Conservation (phyloP, 1,140 invertebrate species). For the Drosophila watanabei region DNA sequence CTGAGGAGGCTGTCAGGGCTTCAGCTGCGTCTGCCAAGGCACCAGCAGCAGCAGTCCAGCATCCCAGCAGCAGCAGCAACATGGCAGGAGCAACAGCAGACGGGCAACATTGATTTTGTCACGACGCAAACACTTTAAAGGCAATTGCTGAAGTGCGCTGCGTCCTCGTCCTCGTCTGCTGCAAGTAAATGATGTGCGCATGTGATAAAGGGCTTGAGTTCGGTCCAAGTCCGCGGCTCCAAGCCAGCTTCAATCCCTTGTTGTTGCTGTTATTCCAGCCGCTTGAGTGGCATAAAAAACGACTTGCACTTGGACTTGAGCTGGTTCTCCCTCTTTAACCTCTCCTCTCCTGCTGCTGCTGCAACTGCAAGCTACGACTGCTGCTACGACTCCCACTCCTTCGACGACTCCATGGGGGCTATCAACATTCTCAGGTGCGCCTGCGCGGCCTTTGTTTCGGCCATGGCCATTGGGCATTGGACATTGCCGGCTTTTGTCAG, state of each 20-base stretch:
- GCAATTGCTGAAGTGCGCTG: constrained; percentile 81
- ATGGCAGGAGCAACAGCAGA: constrained; percentile 55
- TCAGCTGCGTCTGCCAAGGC: constrained; percentile 32
- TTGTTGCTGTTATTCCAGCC: constrained; percentile 52
- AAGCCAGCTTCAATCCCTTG: constrained; percentile 28
- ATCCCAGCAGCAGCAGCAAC: constrained; percentile 19
- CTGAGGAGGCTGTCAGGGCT: constrained; percentile 69
- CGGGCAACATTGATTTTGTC: constrained; percentile 85
- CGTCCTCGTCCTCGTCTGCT: constrained; percentile 48
- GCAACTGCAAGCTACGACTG: constrained; percentile 5
- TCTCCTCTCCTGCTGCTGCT: background rate
- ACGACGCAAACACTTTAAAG: constrained; percentile 84
- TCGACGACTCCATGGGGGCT: constrained; percentile 71
- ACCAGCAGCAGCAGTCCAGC: constrained; percentile 6
- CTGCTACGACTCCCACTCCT: constrained; percentile 34
- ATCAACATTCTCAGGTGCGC: constrained; percentile 84
- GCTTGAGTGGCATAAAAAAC: constrained; percentile 81
- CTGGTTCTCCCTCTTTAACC: constrained; percentile 16
- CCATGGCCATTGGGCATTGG: constrained; percentile 60
- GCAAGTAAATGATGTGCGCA: constrained; percentile 81
- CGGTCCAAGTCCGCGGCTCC: constrained; percentile 27
- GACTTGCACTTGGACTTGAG: constrained; percentile 77
- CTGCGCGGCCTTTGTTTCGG: constrained; percentile 70
- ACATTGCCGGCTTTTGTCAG: constrained; percentile 66
- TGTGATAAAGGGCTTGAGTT: constrained; percentile 74